Evolutionary conservation across 2,888 invertebrate genomes (phyloP).

Genomic region (Agrochola circellaris): DNA sequence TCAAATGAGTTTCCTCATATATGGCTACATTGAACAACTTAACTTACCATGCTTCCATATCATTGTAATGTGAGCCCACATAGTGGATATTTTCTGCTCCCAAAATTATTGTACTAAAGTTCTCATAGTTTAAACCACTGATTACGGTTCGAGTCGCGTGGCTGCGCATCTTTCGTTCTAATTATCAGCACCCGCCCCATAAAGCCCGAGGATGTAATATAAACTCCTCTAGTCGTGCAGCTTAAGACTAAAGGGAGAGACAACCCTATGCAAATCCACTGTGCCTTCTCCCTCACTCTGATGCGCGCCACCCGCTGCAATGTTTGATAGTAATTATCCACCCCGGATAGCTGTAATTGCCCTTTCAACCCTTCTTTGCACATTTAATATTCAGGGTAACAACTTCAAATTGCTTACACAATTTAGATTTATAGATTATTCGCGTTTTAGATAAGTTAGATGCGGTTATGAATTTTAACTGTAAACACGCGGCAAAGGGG

Average conservation of each 20-base stretch:
- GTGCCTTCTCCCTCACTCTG: constrained; percentile 62
- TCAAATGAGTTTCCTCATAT: background rate
- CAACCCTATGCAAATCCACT: constrained; percentile 62
- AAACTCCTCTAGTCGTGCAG: constrained; percentile 77
- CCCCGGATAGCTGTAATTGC: constrained; percentile 75
- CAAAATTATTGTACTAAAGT: constrained; percentile 60
- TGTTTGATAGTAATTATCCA: constrained; percentile 75
- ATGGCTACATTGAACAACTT: background rate
- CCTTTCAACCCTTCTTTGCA: constrained; percentile 78
- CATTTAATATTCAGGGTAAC: constrained; percentile 77
- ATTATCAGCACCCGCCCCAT: constrained; percentile 85
- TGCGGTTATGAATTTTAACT: constrained; percentile 64
- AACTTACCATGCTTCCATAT: background rate
- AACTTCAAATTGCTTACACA: constrained; percentile 74
- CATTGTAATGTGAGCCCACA: constrained; percentile 14
- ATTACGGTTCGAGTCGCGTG: constrained; percentile 84
- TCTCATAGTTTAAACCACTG: constrained; percentile 74
- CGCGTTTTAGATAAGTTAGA: constrained; percentile 55
- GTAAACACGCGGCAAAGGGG: constrained; percentile 51
- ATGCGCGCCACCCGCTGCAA: constrained; percentile 67
- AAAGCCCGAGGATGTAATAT: constrained; percentile 78
- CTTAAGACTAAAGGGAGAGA: constrained; percentile 72
- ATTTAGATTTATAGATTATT: constrained; percentile 70
- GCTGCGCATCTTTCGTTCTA: constrained; percentile 88
- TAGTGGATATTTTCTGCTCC: constrained; percentile 44